Conservation (phyloP, 2,888 invertebrate species). For the Cantharis rufa region DNA sequence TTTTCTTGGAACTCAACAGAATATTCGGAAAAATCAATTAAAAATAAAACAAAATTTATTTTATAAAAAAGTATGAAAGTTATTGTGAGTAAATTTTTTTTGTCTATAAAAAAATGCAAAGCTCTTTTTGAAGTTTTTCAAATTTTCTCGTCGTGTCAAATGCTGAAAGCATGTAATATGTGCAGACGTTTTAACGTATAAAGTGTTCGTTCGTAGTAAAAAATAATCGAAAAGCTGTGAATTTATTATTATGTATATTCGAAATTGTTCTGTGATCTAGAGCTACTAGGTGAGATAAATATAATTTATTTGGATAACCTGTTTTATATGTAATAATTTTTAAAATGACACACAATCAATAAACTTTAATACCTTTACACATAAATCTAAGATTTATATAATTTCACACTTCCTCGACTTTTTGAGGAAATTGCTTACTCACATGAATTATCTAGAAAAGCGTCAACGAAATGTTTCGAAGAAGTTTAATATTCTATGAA, state of each 20-base stretch:
- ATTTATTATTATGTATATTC: not conserved
- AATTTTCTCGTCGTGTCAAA: too few relatives aligned
- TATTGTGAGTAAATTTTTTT: too few relatives aligned
- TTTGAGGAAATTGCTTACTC: not conserved
- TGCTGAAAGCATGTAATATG: too few relatives aligned
- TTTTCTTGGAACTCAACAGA: too few relatives aligned
- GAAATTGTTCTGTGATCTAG: not conserved
- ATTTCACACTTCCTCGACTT: not conserved
- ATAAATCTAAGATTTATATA: not conserved
- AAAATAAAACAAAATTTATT: too few relatives aligned
- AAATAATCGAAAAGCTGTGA: too few relatives aligned
- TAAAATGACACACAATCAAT: not conserved
- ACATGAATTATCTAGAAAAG: not conserved
- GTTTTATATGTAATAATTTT: not conserved
- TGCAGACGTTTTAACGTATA: too few relatives aligned
- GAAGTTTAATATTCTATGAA: not conserved
- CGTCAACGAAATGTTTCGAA: not conserved
- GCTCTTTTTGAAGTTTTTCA: too few relatives aligned
- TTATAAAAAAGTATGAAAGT: too few relatives aligned
- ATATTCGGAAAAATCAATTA: too few relatives aligned
- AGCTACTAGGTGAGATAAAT: not conserved
- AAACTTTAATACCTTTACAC: not conserved
- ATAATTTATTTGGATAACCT: not conserved
- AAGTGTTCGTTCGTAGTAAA: too few relatives aligned
- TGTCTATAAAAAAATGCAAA: too few relatives aligned